These are phyloP conservation scores for Prolemur simus DNA, from an alignment of 2,113 vertebrate genomes.

Conservation along the genomic window DNA sequence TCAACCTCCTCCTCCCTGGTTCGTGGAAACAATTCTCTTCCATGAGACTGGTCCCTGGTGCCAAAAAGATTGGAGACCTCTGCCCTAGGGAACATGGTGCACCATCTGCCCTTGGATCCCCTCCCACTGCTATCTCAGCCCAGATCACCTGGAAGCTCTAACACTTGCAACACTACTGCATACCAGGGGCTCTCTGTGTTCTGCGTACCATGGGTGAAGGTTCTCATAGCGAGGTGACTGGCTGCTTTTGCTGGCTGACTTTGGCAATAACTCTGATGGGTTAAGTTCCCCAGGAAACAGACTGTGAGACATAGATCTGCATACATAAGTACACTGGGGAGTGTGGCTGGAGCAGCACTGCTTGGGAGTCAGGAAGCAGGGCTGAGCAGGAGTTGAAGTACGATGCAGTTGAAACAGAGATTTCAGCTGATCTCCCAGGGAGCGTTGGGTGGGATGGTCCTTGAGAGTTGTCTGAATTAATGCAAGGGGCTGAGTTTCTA, in stretches of 20 bases:
- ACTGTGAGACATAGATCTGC: background rate
- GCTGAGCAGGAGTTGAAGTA: background rate
- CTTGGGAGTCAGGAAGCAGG: background rate
- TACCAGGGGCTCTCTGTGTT: background rate
- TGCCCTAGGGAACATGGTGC: background rate
- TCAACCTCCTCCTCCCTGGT: too few species aligned
- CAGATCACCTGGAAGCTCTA: background rate
- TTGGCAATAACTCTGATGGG: background rate
- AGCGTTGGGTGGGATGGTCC: too few species aligned
- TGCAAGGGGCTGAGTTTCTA: too few species aligned
- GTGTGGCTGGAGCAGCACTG: too few species aligned
- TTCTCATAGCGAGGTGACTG: background rate
- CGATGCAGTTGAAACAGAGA: accelerated
- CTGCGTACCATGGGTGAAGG: background rate
- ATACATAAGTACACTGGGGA: background rate
- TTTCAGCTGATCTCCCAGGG: background rate
- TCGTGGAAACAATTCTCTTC: too few species aligned
- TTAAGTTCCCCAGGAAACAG: background rate
- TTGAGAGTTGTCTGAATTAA: background rate
- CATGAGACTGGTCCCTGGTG: too few species aligned
- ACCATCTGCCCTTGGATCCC: background rate
- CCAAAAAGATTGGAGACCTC: too few species aligned
- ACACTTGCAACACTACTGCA: background rate
- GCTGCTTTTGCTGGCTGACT: background rate
- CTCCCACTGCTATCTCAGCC: accelerated